These are phyloP conservation scores for Glossophaga mutica DNA, from an alignment of 2,797 vertebrate genomes.

Conservation along the genomic window DNA sequence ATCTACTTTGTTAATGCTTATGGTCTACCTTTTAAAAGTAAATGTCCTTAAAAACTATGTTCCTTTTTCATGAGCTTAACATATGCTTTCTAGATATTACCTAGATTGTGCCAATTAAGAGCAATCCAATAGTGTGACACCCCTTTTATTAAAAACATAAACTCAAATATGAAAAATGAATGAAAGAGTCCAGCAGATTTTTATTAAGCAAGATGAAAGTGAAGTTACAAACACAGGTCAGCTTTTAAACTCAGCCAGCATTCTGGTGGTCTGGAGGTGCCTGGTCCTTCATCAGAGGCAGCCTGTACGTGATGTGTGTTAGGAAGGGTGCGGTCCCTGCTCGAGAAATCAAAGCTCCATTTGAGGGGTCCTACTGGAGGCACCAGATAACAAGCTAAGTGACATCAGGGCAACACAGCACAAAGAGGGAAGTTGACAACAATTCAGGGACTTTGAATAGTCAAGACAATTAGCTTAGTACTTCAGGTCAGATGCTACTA, in stretches of 20 bases:
- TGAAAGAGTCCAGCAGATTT: conserved; percentile 69
- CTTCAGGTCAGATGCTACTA: conserved; percentile 35
- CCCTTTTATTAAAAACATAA: conserved; percentile 64
- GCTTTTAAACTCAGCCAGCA: conserved; percentile 67
- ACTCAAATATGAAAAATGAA: conserved; percentile 60
- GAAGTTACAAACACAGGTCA: conserved; percentile 70
- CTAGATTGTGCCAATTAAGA: conserved; percentile 55
- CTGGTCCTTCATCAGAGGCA: conserved; percentile 7
- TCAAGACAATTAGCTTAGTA: conserved; percentile 43
- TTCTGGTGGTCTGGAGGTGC: conserved; percentile 30
- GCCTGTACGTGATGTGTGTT: background rate
- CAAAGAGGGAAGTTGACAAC: conserved; percentile 1
- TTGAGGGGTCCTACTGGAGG: background rate
- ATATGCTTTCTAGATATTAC: conserved; percentile 28
- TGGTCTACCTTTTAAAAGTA: conserved; percentile 51
- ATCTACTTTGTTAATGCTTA: conserved; percentile 59
- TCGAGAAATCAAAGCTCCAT: conserved; percentile 35
- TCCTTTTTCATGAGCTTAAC: background rate
- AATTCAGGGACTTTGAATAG: conserved; percentile 2
- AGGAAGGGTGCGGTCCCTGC: background rate
- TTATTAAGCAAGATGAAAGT: conserved; percentile 74
- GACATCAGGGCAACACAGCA: background rate
- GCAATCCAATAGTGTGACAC: conserved; percentile 62
- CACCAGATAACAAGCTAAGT: background rate
- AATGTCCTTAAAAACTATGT: background rate